phyloP scores from a whole-genome alignment of 1,140 invertebrate genomes.

The Eumaeus atala region DNA sequence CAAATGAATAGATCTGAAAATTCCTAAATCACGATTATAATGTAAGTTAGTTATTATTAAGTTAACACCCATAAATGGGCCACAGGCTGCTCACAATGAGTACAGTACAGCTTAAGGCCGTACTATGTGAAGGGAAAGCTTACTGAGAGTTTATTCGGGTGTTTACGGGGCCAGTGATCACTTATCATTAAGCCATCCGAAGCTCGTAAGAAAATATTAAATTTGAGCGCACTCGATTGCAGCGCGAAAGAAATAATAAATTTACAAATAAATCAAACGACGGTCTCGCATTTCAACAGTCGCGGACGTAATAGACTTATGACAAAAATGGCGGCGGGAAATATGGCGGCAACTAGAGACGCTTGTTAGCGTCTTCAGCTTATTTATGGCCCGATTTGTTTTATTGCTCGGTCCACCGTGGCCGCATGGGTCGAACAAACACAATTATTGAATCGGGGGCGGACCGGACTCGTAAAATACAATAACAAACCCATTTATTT shows the following conservation, averaged over 20 bases:
- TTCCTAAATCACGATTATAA: too few relatives aligned
- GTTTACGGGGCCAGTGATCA: too few relatives aligned
- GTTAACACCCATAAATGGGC: too few relatives aligned
- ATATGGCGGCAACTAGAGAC: conserved; percentile 68
- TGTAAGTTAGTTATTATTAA: too few relatives aligned
- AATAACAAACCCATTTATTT: conserved; percentile 18
- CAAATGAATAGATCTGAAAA: too few relatives aligned
- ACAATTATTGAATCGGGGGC: conserved; percentile 36
- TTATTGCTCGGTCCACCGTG: conserved; percentile 33
- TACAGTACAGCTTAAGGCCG: too few relatives aligned
- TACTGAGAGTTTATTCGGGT: too few relatives aligned
- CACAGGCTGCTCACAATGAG: too few relatives aligned
- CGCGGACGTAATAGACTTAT: conserved; percentile 71
- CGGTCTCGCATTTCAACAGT: conserved; percentile 59
- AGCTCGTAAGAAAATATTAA: background rate
- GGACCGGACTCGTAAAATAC: background rate
- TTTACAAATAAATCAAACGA: conserved; percentile 51
- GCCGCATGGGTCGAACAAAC: conserved; percentile 41
- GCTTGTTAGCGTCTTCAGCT: conserved; percentile 67
- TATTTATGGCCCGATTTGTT: conserved; percentile 73
- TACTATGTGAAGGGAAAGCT: too few relatives aligned
- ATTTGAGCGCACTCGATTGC: too few relatives aligned
- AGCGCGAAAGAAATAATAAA: background rate
- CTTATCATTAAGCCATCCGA: background rate
- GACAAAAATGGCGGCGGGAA: conserved; percentile 68